phyloP scores from a whole-genome alignment of 2,888 invertebrate genomes.

The Watsonalla binaria region DNA sequence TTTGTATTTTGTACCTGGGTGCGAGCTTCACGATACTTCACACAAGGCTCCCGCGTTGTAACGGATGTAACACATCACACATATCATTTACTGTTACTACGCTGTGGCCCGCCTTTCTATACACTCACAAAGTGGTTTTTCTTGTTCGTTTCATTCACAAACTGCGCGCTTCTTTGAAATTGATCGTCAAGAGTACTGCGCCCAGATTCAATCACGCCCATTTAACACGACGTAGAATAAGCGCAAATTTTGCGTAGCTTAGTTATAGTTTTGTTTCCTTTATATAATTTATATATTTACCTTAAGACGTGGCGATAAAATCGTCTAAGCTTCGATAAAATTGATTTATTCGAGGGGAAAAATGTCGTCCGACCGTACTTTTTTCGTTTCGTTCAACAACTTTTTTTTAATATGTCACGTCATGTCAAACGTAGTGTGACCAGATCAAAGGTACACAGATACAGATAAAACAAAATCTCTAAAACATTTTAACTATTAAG shows the following conservation, averaged over 20 bases:
- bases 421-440: not conserved
- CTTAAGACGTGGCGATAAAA: not conserved
- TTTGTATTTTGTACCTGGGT: slow-evolving; percentile 26
- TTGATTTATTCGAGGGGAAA: not conserved
- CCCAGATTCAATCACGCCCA: slow-evolving; percentile 2
- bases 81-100: slow-evolving; percentile 48
- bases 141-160: slow-evolving; percentile 43
- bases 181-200: slow-evolving; percentile 19
- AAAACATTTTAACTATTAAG: too few species aligned
- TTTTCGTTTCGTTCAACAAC: not conserved
- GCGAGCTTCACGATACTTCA: slow-evolving; percentile 11
- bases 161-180: slow-evolving; percentile 28
- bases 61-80: slow-evolving; percentile 51
- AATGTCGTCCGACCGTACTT: not conserved
- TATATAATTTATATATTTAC: not conserved
- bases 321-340: not conserved
- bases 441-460: too few species aligned
- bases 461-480: too few species aligned
- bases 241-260: not conserved
- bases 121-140: slow-evolving; percentile 48
- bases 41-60: slow-evolving; percentile 45
- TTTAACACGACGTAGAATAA: not conserved
- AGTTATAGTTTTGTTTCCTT: not conserved
- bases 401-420: not conserved
- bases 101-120: slow-evolving; percentile 21